These are phyloP conservation scores for Sigmodon hispidus DNA, from an alignment of 2,113 vertebrate genomes.

Conservation along the genomic window DNA sequence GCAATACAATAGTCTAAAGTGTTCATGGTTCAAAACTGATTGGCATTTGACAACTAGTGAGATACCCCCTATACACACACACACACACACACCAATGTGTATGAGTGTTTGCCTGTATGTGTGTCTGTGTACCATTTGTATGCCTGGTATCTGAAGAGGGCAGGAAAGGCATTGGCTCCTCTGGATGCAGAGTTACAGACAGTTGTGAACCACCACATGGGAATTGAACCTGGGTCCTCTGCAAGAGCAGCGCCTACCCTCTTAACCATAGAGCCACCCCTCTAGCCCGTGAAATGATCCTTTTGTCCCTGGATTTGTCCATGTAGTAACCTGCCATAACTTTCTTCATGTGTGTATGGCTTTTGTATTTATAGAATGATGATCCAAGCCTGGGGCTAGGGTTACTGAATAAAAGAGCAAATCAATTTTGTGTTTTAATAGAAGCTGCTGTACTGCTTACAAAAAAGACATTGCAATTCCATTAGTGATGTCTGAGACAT, in stretches of 20 bases:
- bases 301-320: neutral
- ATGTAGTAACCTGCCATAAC: neutral
- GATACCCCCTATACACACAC: too few relatives aligned
- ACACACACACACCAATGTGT: neutral
- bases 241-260: neutral
- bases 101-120: neutral
- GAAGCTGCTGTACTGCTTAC: neutral
- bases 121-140: neutral
- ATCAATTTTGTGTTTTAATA: slow-evolving; percentile 16
- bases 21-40: neutral
- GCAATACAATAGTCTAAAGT: neutral
- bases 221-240: neutral
- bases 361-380: neutral
- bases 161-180: neutral
- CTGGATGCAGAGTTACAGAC: neutral
- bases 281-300: neutral
- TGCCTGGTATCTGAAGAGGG: neutral
- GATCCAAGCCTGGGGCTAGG: neutral
- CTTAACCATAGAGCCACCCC: neutral
- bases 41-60: neutral
- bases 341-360: neutral
- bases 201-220: neutral
- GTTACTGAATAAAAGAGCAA: neutral
- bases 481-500: neutral
- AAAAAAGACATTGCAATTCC: neutral